Evolutionary conservation across 2,888 invertebrate species (phyloP), one percentile per base, ranked within the genome.

Genomic region (Ditylenchus weischeri): DNA sequence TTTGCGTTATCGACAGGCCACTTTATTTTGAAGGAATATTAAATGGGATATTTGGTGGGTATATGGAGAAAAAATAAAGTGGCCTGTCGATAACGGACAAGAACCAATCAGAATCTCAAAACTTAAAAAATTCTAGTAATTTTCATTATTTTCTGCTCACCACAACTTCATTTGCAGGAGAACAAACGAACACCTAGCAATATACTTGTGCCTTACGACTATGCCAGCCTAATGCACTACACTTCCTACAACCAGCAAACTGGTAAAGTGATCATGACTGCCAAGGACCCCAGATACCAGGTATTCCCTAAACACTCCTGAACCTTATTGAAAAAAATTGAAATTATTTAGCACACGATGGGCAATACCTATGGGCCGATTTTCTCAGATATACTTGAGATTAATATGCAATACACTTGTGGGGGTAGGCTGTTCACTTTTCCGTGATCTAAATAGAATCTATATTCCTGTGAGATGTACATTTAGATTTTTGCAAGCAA

Each of bases 141-240:
- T 15, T 13, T 43, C 8, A 8, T 13, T 15, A 11, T 15, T 43
- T 43, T 43, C 2, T 43, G 43, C 15, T 10, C 13, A 43, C 43
- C 15, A 13, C 43, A 10, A 13, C 15, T 43, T 43, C 8, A 43
- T 43, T 38, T 43, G 11, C 15, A 43, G 43, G 54, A 54, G n/a
- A 54, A 11, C 3, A 54, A 18, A 11, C 21, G 10, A 2, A 54
- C 54, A 21, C 11, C 15, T n/a, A 54, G 54, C 10, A 11, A 21
- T 54, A 21, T 10, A 23, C 7, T 15, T 11, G 54, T 54, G 54
- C 54, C 54, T 23, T 54, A 54, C 54, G 54, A 54, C 54, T 54
- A 54, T 38, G 69, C 70, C 11, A 71, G 70, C 18, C 64, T 71
- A 18, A 49, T 69, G 58, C 69, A 72, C 35, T 69, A 69, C 50